These are phyloP conservation scores for Tenthredo distinguenda DNA, from an alignment of 2,888 invertebrate species.

Conservation along the genomic window DNA sequence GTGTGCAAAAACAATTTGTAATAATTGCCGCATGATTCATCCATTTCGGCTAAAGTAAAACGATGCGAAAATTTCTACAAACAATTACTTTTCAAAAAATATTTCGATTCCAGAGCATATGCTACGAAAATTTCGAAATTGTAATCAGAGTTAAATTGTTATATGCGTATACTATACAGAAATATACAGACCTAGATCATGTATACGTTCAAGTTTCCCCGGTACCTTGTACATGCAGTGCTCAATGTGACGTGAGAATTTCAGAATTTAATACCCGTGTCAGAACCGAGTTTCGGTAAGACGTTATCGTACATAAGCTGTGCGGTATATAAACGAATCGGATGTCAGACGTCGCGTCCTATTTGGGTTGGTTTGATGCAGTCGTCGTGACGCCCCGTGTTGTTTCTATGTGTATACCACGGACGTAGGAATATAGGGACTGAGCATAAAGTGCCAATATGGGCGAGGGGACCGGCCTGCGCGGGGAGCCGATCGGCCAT, in stretches of 20 bases:
- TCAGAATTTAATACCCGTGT: conserved; percentile 31
- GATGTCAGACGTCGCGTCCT: conserved; percentile 42
- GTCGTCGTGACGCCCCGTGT: conserved; percentile 6
- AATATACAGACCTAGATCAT: background rate
- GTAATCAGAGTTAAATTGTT: background rate
- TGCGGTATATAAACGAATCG: conserved; percentile 29
- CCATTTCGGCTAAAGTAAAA: no score
- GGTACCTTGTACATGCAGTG: background rate
- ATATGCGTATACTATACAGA: background rate
- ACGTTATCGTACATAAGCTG: conserved; percentile 45
- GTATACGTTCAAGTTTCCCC: background rate
- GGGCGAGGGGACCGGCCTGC: no score
- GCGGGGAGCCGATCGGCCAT: no score
- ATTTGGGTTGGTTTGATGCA: conserved; percentile 9
- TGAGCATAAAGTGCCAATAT: no score
- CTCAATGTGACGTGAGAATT: conserved; percentile 9
- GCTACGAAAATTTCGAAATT: background rate
- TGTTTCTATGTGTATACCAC: conserved; percentile 22
- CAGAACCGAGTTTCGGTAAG: conserved; percentile 29
- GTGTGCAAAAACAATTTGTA: no score
- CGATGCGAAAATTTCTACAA: background rate
- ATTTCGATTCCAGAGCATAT: background rate
- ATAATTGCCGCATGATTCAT: no score
- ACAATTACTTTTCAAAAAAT: background rate
- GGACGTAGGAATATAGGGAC: no score